Evolutionary conservation across 1,140 invertebrate species (phyloP).

Genomic region (Aradophagus sp.): DNA sequence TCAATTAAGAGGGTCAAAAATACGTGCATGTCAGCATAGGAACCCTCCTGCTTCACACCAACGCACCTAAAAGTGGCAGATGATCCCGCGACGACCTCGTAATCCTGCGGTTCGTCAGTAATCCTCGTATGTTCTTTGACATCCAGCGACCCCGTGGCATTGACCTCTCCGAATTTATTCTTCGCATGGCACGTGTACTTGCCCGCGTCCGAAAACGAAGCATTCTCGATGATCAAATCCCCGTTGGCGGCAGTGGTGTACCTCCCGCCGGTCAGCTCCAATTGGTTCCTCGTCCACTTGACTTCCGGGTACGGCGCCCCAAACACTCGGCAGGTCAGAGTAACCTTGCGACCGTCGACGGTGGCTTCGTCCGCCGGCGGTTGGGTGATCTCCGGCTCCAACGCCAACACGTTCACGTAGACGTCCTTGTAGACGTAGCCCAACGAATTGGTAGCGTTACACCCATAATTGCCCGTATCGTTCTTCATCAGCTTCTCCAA

Average conservation of each 20-base stretch:
- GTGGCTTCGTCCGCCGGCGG: constrained; percentile 86
- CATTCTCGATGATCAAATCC: constrained; percentile 89
- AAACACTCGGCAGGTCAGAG: constrained; percentile 93
- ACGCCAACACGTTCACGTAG: constrained; percentile 95
- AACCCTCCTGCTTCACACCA: too few relatives aligned
- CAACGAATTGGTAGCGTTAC: constrained; percentile 98
- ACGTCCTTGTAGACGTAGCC: constrained; percentile 99
- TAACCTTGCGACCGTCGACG: constrained; percentile 88
- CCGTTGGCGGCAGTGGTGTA: constrained; percentile 84
- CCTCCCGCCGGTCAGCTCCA: constrained; percentile 89
- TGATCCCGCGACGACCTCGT: constrained; percentile 91
- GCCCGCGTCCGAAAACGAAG: constrained; percentile 89
- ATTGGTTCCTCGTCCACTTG: constrained; percentile 91
- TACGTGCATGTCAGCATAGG: too few relatives aligned
- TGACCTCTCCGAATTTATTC: constrained; percentile 92
- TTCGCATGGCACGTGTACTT: constrained; percentile 92
- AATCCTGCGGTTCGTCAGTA: constrained; percentile 89
- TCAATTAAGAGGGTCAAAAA: too few relatives aligned
- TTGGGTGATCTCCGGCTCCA: constrained; percentile 92
- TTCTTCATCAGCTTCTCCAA: constrained; percentile 88
- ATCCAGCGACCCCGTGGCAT: constrained; percentile 83
- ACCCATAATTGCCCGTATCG: constrained; percentile 98
- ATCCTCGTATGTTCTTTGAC: constrained; percentile 92
- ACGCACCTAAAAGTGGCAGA: constrained; percentile 86
- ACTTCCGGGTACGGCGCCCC: constrained; percentile 95